phyloP scores from a whole-genome alignment of 2,888 invertebrate species.

The Salticus scenicus region DNA sequence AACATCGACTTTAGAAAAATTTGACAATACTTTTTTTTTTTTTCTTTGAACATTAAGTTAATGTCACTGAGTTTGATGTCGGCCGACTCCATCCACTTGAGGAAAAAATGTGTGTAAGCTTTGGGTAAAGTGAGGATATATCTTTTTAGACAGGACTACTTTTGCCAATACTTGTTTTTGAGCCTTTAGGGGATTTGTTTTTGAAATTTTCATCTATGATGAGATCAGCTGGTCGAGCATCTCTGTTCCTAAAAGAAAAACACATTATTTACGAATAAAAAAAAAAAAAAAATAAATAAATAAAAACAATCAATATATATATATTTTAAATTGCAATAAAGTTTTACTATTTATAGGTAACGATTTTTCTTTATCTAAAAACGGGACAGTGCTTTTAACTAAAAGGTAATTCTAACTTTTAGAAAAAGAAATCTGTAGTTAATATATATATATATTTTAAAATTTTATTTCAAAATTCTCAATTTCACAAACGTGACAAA shows the following conservation, averaged over 20 bases:
- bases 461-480: no score
- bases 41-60: not conserved
- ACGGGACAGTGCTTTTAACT: no score
- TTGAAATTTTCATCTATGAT: slow-evolving; percentile 66
- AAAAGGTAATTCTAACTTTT: no score
- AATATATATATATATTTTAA: no score
- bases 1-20: slow-evolving; percentile 49
- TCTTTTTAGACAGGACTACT: slow-evolving; percentile 59
- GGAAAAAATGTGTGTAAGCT: slow-evolving; percentile 3
- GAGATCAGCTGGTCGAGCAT: slow-evolving; percentile 56
- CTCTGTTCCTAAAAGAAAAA: slow-evolving; percentile 54
- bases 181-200: slow-evolving; percentile 67
- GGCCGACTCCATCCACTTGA: not conserved
- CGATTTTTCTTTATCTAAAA: no score
- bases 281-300: no score
- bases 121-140: not conserved
- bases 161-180: slow-evolving; percentile 66
- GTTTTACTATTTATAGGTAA: no score
- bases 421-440: no score
- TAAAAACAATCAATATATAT: no score
- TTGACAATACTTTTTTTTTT: slow-evolving; percentile 27
- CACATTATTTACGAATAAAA: not conserved
- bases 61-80: slow-evolving; percentile 10
- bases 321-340: no score
- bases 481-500: no score